These are phyloP conservation scores for Momotus momota DNA, from an alignment of 2,797 vertebrate species.

Conservation along the genomic window DNA sequence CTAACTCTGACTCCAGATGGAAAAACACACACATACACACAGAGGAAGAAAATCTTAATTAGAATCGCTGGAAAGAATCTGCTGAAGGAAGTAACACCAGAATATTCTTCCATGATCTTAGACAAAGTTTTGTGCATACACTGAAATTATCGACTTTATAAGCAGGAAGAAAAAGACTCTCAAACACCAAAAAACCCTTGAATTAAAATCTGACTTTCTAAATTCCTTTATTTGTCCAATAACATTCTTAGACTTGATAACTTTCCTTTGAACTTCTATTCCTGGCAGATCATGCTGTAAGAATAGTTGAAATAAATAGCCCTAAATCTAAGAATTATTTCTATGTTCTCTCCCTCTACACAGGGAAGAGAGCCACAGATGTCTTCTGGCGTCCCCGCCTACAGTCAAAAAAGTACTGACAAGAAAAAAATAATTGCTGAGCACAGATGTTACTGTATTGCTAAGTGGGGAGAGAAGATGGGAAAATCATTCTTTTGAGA, in stretches of 20 bases:
- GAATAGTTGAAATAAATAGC: background rate
- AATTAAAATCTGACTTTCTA: background rate
- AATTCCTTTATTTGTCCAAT: background rate
- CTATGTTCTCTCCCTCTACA: background rate
- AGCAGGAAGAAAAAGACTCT: background rate
- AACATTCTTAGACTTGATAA: background rate
- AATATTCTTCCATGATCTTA: background rate
- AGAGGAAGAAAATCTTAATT: conserved; percentile 18
- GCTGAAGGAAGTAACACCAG: background rate
- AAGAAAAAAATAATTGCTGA: background rate
- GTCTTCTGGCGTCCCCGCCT: background rate
- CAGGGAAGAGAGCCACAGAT: background rate
- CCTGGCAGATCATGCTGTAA: background rate
- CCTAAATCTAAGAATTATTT: background rate
- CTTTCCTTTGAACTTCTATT: conserved; percentile 6
- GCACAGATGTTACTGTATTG: background rate
- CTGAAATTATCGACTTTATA: background rate
- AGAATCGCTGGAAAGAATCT: conserved; percentile 6
- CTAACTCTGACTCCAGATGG: conserved; percentile 14
- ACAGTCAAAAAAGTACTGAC: background rate
- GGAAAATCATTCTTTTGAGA: background rate
- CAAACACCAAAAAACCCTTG: background rate
- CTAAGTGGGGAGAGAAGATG: background rate
- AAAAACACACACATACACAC: background rate
- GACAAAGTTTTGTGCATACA: background rate